Evolutionary conservation across 2,113 vertebrate species (phyloP), one percentile per base, ranked within the genome.

Genomic region (Hemichromis elongatus): DNA sequence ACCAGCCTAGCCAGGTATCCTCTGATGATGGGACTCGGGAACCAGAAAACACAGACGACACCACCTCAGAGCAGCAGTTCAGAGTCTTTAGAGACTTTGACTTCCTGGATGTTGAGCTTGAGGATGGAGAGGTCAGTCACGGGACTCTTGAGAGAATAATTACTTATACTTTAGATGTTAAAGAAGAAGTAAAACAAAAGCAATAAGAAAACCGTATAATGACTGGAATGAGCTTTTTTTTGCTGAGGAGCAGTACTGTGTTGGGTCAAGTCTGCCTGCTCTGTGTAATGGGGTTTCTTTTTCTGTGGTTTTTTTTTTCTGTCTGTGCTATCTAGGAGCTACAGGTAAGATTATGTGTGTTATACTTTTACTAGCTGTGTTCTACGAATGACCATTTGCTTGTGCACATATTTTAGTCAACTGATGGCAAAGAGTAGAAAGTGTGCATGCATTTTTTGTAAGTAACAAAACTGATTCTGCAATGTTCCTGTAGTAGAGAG

Each of bases 61-160:
- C 97, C 7, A 97, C 98, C 90, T 99, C 98, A 13, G 99, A 99
- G 93, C 98, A 99, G 82, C 99, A 99, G 93, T 99, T 99, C 94
- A 94, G 98, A 86, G 99, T 99, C 91, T 99, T 99, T 86, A 96
- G 97, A 80, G 98, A 99, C 95, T 99, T 99, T 88, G 99, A 99
- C 90, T 99, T 99, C 95, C 96, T 99, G 88, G 99, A 99, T 55
- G 99, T 99, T 92, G 99, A 99, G 89, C 96, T 99, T 85, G 99
- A 99, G 93, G 99, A 99, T 53, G 99, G 98, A 92, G 99, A 99
- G 98, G 99, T 99, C 96, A 92, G 94, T 84, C 11, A 57, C 5
- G 5, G 66, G 40, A 18, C 9, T 4, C 40, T 1, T 26, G 66
- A 5, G 45, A 47, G 24, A 18, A 35, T 21, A n/a, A 52, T 2